phyloP scores from a whole-genome alignment of 2,113 vertebrate genomes.

The Paraplagusia blochii region DNA sequence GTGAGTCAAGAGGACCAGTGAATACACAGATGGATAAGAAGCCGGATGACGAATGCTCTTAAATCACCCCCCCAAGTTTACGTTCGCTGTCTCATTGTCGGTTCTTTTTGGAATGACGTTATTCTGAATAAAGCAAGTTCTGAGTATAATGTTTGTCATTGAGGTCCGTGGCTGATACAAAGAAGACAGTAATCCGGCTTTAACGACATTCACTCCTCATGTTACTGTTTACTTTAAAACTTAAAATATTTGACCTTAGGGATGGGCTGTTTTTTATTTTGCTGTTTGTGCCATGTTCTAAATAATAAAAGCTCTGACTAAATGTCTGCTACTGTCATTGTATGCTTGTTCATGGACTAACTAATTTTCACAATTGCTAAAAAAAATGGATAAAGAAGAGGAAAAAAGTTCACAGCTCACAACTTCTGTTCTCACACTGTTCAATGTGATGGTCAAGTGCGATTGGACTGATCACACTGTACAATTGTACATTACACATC shows the following conservation, averaged over 20 bases:
- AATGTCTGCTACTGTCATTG: too few species aligned
- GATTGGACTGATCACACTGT: too few species aligned
- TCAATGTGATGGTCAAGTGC: too few species aligned
- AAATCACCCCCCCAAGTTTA: constrained; percentile 2
- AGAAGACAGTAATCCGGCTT: constrained; percentile 7
- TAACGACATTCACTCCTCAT: constrained; percentile 1
- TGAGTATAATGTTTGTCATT: background rate
- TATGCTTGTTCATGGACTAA: constrained; percentile 11
- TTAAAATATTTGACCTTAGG: background rate
- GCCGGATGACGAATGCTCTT: constrained; percentile 32
- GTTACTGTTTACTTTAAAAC: constrained; percentile 2
- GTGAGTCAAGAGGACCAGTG: constrained; percentile 47
- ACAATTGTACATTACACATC: too few species aligned
- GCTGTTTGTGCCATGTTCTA: background rate
- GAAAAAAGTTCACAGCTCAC: too few species aligned
- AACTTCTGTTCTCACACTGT: too few species aligned
- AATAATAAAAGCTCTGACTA: constrained; percentile 38
- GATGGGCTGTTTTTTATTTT: background rate
- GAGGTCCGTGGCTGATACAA: constrained; percentile 3
- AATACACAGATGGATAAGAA: constrained; percentile 21
- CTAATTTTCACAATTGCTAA: too few species aligned
- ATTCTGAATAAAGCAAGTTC: constrained; percentile 13
- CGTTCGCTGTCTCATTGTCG: background rate
- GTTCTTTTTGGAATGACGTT: constrained; percentile 9
- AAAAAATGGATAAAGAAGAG: too few species aligned